phyloP scores from a whole-genome alignment of 2,113 vertebrate genomes.

The Anguilla rostrata region DNA sequence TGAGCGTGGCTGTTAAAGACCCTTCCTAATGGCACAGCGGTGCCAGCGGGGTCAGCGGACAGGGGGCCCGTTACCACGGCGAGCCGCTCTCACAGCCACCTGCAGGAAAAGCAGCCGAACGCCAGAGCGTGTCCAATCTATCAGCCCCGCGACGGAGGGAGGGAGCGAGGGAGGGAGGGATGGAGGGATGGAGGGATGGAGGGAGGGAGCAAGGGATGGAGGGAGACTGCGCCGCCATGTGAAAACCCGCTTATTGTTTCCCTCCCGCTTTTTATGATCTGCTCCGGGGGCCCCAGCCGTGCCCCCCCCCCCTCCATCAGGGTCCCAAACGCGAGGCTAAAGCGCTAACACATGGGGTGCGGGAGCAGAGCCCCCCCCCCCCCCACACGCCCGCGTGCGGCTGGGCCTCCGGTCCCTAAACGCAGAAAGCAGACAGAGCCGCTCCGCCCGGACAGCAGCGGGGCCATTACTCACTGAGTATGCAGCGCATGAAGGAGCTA shows the following conservation, averaged over 20 bases:
- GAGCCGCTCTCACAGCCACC: background rate
- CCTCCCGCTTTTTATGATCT: slow-evolving; percentile 65
- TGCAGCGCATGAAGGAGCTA: slow-evolving; percentile 58
- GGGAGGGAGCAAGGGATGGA: no score
- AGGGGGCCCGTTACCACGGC: background rate
- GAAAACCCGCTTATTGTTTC: slow-evolving; percentile 64
- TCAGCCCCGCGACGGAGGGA: slow-evolving; percentile 25
- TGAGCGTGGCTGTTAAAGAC: background rate
- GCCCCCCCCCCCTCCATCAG: slow-evolving; percentile 60
- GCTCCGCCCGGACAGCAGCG: slow-evolving; percentile 42
- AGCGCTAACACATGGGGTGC: slow-evolving; percentile 74
- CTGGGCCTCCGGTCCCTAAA: slow-evolving; percentile 53
- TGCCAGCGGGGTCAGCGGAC: background rate
- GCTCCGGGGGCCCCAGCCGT: slow-evolving; percentile 59
- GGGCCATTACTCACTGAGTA: slow-evolving; percentile 59
- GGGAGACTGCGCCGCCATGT: slow-evolving; percentile 51
- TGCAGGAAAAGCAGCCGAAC: background rate
- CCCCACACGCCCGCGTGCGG: slow-evolving; percentile 49
- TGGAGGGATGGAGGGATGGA: slow-evolving; percentile 32
- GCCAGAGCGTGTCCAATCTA: slow-evolving; percentile 17
- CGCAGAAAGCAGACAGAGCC: slow-evolving; percentile 70
- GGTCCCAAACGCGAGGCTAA: slow-evolving; percentile 72
- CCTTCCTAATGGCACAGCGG: background rate
- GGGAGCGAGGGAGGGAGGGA: slow-evolving; percentile 25
- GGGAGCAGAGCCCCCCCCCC: slow-evolving; percentile 53